Conservation (phyloP, 2,888 invertebrate genomes). For the Acleris cristana region DNA sequence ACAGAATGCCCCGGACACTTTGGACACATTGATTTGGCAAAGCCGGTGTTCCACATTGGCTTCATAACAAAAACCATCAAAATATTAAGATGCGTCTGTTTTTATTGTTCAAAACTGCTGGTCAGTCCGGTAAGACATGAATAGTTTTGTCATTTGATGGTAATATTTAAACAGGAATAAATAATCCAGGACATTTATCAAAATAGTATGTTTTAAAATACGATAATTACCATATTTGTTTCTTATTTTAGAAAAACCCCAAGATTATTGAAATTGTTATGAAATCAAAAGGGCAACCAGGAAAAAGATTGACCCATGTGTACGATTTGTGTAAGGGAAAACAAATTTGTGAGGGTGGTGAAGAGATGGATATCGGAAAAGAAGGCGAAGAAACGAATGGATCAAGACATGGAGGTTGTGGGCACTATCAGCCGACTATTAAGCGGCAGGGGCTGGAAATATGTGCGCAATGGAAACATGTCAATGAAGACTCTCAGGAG, state of each 20-base stretch:
- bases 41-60: conserved; percentile 99
- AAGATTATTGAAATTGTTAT: conserved; percentile 97
- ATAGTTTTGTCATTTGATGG: too few relatives aligned
- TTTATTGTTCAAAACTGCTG: conserved; percentile 98
- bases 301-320: conserved; percentile 96
- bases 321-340: conserved; percentile 99
- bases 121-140: conserved; percentile 92
- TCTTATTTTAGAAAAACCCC: conserved; percentile 87
- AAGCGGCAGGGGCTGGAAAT: conserved; percentile 95
- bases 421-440: conserved; percentile 97
- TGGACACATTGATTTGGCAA: conserved; percentile 98
- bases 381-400: conserved; percentile 87
- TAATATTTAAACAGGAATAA: too few relatives aligned
- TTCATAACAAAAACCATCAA: conserved; percentile 99
- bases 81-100: conserved; percentile 98
- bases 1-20: conserved; percentile 99
- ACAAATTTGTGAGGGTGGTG: conserved; percentile 98
- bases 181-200: too few relatives aligned
- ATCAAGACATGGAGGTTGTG: conserved; percentile 97
- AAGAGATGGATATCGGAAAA: conserved; percentile 97
- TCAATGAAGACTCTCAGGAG: conserved; percentile 99
- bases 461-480: conserved; percentile 98
- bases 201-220: too few relatives aligned
- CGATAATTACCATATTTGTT: neutral
- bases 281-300: conserved; percentile 98